phyloP scores from a whole-genome alignment of 2,797 vertebrate genomes.

The Gila robusta region DNA sequence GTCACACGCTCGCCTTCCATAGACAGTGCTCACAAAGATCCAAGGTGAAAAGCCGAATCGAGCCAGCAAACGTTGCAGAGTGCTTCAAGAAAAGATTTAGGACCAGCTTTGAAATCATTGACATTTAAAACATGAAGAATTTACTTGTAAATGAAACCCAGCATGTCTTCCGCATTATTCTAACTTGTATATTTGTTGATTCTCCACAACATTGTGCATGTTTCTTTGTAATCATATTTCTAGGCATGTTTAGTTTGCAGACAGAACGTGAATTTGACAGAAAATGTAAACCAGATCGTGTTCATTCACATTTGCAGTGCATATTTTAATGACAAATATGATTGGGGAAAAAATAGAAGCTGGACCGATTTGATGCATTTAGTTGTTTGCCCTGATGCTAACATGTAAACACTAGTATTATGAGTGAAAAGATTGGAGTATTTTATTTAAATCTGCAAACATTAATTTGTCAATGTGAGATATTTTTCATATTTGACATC shows the following conservation, averaged over 20 bases:
- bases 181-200: background rate
- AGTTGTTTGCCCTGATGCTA: background rate
- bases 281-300: constrained; percentile 16
- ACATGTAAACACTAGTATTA: constrained; percentile 6
- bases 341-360: background rate
- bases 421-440: background rate
- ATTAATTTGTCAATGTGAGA: constrained; percentile 2
- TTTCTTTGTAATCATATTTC: background rate
- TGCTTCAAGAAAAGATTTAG: background rate
- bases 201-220: background rate
- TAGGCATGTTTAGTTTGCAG: background rate
- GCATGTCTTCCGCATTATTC: background rate
- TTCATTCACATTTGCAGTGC: constrained; percentile 7
- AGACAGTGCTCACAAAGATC: constrained; percentile 98
- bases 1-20: constrained; percentile 92
- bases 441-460: constrained; percentile 9
- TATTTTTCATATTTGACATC: constrained; percentile 3
- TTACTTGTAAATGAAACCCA: constrained; percentile 13
- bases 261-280: background rate
- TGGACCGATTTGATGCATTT: background rate
- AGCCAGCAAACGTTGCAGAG: constrained; percentile 3
- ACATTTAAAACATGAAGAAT: constrained; percentile 1
- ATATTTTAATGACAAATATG: constrained; percentile 15
- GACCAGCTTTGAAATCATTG: background rate
- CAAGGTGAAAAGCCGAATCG: constrained; percentile 80